A percentile compares a stretch with the other conserved stretches of the same genome.
These are phyloP conservation scores for Chaenogobius annularis DNA, from an alignment of 2,113 vertebrate species.

Conservation along the genomic window DNA sequence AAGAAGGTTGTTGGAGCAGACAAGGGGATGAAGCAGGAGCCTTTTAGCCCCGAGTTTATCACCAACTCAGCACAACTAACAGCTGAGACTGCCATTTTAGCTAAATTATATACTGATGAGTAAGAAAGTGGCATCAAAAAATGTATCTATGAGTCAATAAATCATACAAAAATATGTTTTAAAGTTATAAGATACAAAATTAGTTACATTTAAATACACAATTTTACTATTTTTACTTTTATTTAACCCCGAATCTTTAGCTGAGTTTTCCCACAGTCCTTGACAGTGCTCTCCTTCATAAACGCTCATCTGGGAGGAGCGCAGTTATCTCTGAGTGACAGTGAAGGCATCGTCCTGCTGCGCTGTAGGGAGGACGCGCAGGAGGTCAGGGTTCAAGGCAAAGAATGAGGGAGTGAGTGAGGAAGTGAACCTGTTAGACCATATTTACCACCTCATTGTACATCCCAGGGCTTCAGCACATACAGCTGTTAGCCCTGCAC, in stretches of 20 bases:
- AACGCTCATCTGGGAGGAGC: slow-evolving; percentile 1
- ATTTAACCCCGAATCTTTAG: not conserved
- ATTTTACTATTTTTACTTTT: too few species aligned
- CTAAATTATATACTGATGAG: too few species aligned
- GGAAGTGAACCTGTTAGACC: slow-evolving; percentile 18
- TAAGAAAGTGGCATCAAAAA: too few species aligned
- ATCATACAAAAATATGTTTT: too few species aligned
- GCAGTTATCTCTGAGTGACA: slow-evolving; percentile 12
- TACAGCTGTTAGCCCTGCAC: slow-evolving; percentile 25
- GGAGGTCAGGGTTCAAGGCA: slow-evolving; percentile 64
- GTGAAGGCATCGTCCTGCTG: slow-evolving; percentile 31
- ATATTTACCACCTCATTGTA: not conserved
- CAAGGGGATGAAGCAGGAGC: too few species aligned
- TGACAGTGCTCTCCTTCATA: not conserved
- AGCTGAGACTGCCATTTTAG: too few species aligned
- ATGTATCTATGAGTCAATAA: too few species aligned
- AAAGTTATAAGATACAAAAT: too few species aligned
- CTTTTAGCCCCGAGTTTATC: too few species aligned
- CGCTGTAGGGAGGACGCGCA: slow-evolving; percentile 32
- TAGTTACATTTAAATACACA: too few species aligned
- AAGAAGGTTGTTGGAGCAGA: too few species aligned
- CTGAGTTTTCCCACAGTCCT: not conserved
- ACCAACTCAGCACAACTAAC: too few species aligned
- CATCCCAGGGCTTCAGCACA: slow-evolving; percentile 43
- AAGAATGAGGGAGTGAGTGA: slow-evolving; percentile 64